phyloP scores from a whole-genome alignment of 2,113 vertebrate species.

The Charina bottae region DNA sequence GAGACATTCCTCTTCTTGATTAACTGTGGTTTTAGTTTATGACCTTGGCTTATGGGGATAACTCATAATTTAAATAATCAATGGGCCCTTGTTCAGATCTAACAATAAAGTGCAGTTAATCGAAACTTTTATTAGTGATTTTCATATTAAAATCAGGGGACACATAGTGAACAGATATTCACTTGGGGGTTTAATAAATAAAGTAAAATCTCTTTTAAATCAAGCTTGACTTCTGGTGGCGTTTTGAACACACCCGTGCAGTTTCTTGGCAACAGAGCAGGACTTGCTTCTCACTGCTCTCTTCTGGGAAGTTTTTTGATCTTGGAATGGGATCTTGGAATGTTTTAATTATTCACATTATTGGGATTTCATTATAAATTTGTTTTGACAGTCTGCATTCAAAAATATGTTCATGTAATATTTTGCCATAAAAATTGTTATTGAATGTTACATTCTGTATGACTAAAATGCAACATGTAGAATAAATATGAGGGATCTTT shows the following conservation, averaged over 20 bases:
- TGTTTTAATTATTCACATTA: background rate
- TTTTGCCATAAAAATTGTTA: background rate
- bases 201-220: background rate
- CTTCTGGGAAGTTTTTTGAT: background rate
- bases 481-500: background rate
- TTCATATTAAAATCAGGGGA: background rate
- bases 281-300: background rate
- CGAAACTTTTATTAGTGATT: background rate
- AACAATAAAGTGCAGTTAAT: background rate
- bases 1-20: background rate
- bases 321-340: background rate
- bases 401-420: constrained; percentile 4
- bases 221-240: background rate
- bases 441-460: background rate
- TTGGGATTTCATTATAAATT: background rate
- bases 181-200: background rate
- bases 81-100: background rate
- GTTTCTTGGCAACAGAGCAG: background rate
- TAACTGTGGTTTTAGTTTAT: background rate
- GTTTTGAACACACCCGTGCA: background rate
- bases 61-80: background rate
- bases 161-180: background rate
- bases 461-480: background rate
- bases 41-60: background rate
- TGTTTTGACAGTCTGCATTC: background rate